These are phyloP conservation scores for Callimorpha dominula DNA, from an alignment of 2,888 invertebrate species.

Conservation along the genomic window DNA sequence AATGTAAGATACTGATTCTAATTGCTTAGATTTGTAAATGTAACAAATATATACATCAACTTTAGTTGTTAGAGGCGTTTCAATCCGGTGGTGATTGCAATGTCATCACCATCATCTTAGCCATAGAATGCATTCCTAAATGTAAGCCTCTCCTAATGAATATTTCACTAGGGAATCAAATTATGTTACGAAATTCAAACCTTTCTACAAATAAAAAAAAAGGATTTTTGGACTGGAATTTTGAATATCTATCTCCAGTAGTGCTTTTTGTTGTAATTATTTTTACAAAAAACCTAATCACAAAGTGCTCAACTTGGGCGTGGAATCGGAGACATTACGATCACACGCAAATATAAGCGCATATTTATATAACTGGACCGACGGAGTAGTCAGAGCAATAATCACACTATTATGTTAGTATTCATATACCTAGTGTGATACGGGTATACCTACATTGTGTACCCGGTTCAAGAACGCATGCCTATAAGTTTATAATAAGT, in stretches of 20 bases:
- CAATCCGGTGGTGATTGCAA: neutral
- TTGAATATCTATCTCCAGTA: neutral
- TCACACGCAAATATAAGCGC: neutral
- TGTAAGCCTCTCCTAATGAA: no score
- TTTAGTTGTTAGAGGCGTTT: no score
- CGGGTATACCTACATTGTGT: neutral
- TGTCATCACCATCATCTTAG: neutral
- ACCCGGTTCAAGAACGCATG: neutral
- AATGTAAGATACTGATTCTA: conserved; percentile 7
- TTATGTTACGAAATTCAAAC: neutral
- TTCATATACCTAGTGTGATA: neutral
- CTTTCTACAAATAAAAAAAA: neutral
- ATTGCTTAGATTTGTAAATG: no score
- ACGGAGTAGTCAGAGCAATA: neutral
- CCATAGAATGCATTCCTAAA: no score
- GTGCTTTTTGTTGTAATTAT: neutral
- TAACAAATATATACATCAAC: no score
- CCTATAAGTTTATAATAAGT: no score
- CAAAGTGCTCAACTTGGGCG: neutral
- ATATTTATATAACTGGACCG: neutral
- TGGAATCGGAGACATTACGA: neutral
- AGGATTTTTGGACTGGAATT: no score
- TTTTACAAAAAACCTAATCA: neutral
- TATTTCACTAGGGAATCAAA: neutral
- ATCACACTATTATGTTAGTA: neutral